Percentiles rank a stretch among this genome's conserved stretches.
These are phyloP conservation scores for Actenoides lindsayi DNA, from an alignment of 2,113 vertebrate genomes.

Conservation along the genomic window DNA sequence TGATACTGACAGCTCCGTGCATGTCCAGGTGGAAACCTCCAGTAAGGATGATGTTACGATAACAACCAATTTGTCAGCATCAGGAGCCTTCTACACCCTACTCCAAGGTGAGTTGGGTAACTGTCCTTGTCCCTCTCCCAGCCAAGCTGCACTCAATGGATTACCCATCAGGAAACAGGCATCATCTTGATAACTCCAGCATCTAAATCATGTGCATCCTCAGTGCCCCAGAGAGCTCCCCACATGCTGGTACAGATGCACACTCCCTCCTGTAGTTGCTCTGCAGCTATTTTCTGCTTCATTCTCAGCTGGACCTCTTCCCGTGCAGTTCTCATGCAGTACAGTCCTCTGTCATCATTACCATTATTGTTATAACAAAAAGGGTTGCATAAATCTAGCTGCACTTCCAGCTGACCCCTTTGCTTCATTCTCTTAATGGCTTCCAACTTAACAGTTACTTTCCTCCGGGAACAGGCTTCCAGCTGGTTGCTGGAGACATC, in stretches of 20 bases:
- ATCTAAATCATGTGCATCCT: neutral
- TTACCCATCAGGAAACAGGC: neutral
- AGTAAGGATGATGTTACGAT: constrained; percentile 95
- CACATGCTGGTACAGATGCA: neutral
- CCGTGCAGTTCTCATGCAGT: neutral
- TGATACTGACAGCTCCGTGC: constrained; percentile 89
- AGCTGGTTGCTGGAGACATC: neutral
- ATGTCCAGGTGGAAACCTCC: constrained; percentile 91
- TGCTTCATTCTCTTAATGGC: constrained; percentile 16
- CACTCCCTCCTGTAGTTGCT: neutral
- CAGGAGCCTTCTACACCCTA: constrained; percentile 95
- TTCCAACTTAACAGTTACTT: constrained; percentile 29
- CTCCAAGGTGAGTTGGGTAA: constrained; percentile 86
- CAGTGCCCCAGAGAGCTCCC: neutral
- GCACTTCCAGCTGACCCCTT: neutral
- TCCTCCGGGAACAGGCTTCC: neutral
- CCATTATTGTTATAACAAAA: constrained; percentile 49
- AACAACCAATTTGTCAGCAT: constrained; percentile 96
- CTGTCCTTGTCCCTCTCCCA: neutral
- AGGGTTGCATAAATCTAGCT: constrained; percentile 42
- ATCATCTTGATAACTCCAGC: neutral
- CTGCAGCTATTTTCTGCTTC: constrained; percentile 6
- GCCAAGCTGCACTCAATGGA: neutral
- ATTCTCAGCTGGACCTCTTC: neutral
- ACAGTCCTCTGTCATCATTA: neutral